Evolutionary conservation across 2,113 vertebrate genomes (phyloP).

Genomic region (Seriola rivoliana): DNA sequence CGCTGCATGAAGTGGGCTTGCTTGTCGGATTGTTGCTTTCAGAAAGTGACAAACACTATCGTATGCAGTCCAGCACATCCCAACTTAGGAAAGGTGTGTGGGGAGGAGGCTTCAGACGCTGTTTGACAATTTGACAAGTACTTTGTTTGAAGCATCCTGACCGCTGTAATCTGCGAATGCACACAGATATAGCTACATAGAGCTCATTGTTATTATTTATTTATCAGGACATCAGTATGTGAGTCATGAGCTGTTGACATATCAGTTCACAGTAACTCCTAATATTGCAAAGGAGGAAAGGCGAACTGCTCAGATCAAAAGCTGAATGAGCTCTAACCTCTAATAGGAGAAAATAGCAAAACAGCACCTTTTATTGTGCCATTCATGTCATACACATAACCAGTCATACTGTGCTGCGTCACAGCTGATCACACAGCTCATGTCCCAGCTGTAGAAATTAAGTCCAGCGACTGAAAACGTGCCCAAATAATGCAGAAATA

Average conservation of each 20-base stretch:
- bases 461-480: not conserved
- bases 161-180: not conserved
- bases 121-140: no score
- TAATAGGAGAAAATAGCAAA: not conserved
- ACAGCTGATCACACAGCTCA: not conserved
- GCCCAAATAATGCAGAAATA: not conserved
- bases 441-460: not conserved
- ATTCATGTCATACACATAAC: not conserved
- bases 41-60: not conserved
- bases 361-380: not conserved
- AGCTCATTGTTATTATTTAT: not conserved
- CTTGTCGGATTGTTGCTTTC: not conserved
- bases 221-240: conserved; percentile 1
- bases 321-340: not conserved
- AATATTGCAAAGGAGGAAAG: not conserved
- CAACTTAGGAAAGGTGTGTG: no score
- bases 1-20: not conserved
- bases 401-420: not conserved
- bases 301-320: not conserved
- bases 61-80: no score
- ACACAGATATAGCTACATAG: no score
- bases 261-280: not conserved
- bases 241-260: not conserved
- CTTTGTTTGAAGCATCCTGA: not conserved
- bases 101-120: no score